These are phyloP conservation scores for Wiebesia pumilae DNA, from an alignment of 1,140 invertebrate species.

Conservation along the genomic window DNA sequence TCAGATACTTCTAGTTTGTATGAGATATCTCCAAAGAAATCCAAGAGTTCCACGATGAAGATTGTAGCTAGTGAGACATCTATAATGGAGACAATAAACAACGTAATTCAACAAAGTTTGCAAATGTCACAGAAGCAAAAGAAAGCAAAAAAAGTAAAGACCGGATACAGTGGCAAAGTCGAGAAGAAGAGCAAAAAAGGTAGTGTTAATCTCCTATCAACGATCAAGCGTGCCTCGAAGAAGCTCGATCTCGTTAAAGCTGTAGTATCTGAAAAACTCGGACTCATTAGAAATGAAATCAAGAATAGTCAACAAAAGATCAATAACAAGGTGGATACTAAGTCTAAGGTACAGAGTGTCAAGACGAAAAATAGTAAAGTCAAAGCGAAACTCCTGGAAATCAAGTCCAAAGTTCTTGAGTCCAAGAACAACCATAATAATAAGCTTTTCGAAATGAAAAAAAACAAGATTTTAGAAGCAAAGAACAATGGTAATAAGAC, in stretches of 20 bases:
- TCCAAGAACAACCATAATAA: constrained; percentile 25
- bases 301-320: constrained; percentile 56
- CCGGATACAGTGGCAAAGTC: not conserved
- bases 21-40: constrained; percentile 50
- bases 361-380: constrained; percentile 67
- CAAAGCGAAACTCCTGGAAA: constrained; percentile 65
- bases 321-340: constrained; percentile 57
- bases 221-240: constrained; percentile 76
- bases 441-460: constrained; percentile 54
- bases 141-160: constrained; percentile 60
- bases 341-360: constrained; percentile 55
- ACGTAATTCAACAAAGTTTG: constrained; percentile 69
- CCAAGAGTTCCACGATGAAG: constrained; percentile 54
- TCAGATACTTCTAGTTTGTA: not conserved
- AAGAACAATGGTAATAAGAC: constrained; percentile 59
- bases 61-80: constrained; percentile 67
- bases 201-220: constrained; percentile 64
- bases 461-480: constrained; percentile 59
- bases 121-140: constrained; percentile 67
- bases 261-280: constrained; percentile 31
- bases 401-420: constrained; percentile 57
- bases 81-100: constrained; percentile 71
- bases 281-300: constrained; percentile 26
- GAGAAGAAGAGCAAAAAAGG: constrained; percentile 54
- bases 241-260: constrained; percentile 72